These are phyloP conservation scores for Epicauta chinensis DNA, from an alignment of 1,140 invertebrate genomes.

Conservation along the genomic window DNA sequence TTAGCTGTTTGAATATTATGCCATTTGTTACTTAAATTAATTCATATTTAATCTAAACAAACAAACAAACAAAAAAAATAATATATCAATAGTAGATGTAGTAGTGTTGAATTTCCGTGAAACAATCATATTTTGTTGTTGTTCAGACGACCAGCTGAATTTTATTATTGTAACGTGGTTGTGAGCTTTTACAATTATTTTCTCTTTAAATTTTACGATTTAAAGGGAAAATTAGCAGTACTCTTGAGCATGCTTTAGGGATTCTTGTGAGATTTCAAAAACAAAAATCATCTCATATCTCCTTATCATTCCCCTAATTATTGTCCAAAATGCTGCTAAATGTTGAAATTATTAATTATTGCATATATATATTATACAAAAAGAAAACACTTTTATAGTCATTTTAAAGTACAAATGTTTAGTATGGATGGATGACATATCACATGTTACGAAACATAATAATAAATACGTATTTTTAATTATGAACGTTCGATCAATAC, in stretches of 20 bases:
- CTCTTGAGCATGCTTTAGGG: background rate
- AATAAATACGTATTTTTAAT: constrained; percentile 5
- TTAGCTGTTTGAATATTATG: background rate
- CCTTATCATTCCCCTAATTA: background rate
- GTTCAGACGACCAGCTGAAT: too few species aligned
- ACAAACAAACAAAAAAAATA: too few species aligned
- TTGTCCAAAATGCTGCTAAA: background rate
- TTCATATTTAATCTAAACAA: too few species aligned
- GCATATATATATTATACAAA: background rate
- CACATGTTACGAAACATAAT: constrained; percentile 27
- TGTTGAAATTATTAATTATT: background rate
- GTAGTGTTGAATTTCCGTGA: too few species aligned
- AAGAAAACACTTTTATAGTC: constrained; percentile 32
- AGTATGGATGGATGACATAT: constrained; percentile 39
- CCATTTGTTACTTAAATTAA: constrained; percentile 11
- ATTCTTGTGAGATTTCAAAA: background rate
- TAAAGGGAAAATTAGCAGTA: too few species aligned
- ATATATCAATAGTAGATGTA: constrained; percentile 9
- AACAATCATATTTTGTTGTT: too few species aligned
- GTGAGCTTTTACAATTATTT: constrained; percentile 17
- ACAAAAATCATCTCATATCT: background rate
- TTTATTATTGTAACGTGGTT: constrained; percentile 16
- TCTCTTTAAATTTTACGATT: too few species aligned
- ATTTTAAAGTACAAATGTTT: constrained; percentile 42
- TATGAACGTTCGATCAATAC: constrained; percentile 3